phyloP scores from a whole-genome alignment of 2,888 invertebrate species.

The Lissonota sp. region DNA sequence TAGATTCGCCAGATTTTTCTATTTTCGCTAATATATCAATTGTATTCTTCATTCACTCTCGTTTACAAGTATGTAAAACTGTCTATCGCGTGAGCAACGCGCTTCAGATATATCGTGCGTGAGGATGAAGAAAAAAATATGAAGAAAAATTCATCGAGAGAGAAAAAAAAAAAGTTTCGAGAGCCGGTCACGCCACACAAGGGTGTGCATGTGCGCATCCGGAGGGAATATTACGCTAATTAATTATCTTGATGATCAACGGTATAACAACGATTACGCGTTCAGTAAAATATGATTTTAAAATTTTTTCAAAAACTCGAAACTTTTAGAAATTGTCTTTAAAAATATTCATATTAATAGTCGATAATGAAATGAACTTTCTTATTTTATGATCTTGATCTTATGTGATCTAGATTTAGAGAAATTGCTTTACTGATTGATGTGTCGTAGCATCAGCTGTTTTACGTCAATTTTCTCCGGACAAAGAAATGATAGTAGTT shows the following conservation, averaged over 20 bases:
- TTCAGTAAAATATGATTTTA: too few species aligned
- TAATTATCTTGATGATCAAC: conserved; percentile 81
- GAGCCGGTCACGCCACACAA: conserved; percentile 43
- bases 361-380: too few species aligned
- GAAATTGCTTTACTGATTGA: too few species aligned
- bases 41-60: conserved; percentile 54
- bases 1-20: too few species aligned
- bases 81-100: conserved; percentile 53
- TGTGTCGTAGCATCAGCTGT: too few species aligned
- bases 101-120: conserved; percentile 54
- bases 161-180: conserved; percentile 27
- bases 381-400: too few species aligned
- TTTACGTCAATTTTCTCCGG: too few species aligned
- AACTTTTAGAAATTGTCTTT: too few species aligned
- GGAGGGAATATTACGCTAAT: conserved; percentile 71
- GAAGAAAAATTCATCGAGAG: conserved; percentile 17
- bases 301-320: too few species aligned
- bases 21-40: background rate
- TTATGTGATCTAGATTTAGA: too few species aligned
- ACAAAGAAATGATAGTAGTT: too few species aligned
- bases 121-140: conserved; percentile 17
- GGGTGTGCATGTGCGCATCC: conserved; percentile 45
- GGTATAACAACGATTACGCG: conserved; percentile 70
- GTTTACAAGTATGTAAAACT: conserved; percentile 14
- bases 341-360: too few species aligned